A percentile compares a stretch with the other conserved stretches of the same genome.
phyloP scores from a whole-genome alignment of 2,797 vertebrate genomes.

The Chrosomus eos region DNA sequence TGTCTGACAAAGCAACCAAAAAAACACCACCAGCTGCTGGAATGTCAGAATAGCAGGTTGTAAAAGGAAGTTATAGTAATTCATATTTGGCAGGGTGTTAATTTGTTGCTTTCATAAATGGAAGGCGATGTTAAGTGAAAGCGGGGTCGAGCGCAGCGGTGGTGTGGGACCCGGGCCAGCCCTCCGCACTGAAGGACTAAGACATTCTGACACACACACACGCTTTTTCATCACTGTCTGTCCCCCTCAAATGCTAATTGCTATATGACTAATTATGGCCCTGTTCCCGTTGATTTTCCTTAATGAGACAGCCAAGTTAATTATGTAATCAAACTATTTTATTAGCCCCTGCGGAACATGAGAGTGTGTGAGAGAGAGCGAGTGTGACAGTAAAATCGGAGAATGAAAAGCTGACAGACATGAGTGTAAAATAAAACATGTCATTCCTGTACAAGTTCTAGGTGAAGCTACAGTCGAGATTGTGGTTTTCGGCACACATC shows the following conservation, averaged over 20 bases:
- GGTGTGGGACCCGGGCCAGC: slow-evolving; percentile 24
- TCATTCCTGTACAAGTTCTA: background rate
- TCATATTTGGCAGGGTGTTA: slow-evolving; percentile 26
- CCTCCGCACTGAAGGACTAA: slow-evolving; percentile 28
- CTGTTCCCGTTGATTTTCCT: slow-evolving; percentile 90
- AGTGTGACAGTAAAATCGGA: background rate
- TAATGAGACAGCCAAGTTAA: slow-evolving; percentile 94
- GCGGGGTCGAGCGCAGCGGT: background rate
- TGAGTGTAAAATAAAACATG: slow-evolving; percentile 37
- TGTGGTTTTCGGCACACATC: background rate
- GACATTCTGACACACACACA: slow-evolving; percentile 25
- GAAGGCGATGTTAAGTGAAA: slow-evolving; percentile 1
- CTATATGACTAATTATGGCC: slow-evolving; percentile 90
- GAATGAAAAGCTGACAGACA: background rate
- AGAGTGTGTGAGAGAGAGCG: slow-evolving; percentile 8
- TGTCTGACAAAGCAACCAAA: background rate
- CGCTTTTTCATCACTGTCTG: slow-evolving; percentile 76
- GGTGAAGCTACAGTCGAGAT: background rate
- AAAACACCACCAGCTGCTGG: background rate
- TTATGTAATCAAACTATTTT: slow-evolving; percentile 92
- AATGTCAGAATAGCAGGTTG: background rate
- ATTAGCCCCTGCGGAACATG: slow-evolving; percentile 84
- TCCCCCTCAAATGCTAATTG: slow-evolving; percentile 90
- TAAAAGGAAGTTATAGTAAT: slow-evolving; percentile 12
- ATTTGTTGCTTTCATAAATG: slow-evolving; percentile 26